Percentiles rank a stretch among this genome's conserved stretches.
These are phyloP conservation scores for Oreocharis arfaki DNA, from an alignment of 2,113 vertebrate species.

Conservation along the genomic window DNA sequence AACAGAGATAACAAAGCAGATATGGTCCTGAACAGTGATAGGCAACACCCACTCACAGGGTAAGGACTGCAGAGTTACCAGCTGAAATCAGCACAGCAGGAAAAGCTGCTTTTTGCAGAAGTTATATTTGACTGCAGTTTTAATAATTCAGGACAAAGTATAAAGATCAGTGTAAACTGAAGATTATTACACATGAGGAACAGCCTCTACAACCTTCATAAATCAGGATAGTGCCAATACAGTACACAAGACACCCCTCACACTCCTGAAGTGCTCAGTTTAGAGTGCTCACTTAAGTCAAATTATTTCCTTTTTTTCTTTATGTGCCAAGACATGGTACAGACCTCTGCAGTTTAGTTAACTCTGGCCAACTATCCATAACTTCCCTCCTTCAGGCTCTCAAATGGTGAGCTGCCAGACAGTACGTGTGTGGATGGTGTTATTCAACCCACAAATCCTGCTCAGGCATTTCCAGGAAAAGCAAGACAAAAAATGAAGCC, in stretches of 20 bases:
- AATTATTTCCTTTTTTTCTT: background rate
- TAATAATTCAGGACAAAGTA: background rate
- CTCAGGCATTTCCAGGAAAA: background rate
- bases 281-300: background rate
- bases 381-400: background rate
- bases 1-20: background rate
- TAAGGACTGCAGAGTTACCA: background rate
- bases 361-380: background rate
- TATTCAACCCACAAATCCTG: background rate
- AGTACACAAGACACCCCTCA: background rate
- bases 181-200: background rate
- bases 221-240: rapidly evolving
- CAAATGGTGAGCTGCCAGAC: background rate
- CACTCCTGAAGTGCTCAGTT: rapidly evolving
- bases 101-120: background rate
- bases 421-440: rapidly evolving
- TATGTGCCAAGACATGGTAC: background rate
- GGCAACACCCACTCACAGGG: background rate
- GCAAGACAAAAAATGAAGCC: background rate
- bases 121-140: background rate
- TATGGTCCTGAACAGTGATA: background rate
- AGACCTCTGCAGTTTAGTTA: background rate
- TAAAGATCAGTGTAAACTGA: background rate
- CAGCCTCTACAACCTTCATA: background rate
- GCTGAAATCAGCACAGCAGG: background rate